Percentiles rank a stretch among this genome's conserved stretches.
Conservation (phyloP, 64 coral and sea anemone genomes). For the Actinia equina region DNA sequence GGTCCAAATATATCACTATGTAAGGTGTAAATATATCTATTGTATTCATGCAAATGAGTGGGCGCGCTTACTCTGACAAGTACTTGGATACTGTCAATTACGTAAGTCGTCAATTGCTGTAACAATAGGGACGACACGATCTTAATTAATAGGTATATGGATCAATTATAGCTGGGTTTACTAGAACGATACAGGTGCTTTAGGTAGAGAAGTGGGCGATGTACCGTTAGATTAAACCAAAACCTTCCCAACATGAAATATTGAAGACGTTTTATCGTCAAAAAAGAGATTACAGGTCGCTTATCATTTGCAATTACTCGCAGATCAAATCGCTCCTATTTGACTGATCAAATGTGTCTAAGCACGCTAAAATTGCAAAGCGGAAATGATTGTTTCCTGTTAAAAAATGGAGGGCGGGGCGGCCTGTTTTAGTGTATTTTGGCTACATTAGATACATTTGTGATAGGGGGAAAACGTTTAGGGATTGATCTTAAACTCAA, state of each 20-base stretch:
- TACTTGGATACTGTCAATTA: slow-evolving; percentile 37
- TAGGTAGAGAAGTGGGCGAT: neutral
- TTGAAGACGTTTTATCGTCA: neutral
- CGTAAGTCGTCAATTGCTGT: slow-evolving; percentile 25
- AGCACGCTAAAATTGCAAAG: neutral
- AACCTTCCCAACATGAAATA: neutral
- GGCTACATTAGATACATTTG: neutral
- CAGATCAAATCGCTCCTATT: neutral
- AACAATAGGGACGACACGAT: slow-evolving; percentile 50
- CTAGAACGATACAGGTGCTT: neutral
- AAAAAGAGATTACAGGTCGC: neutral
- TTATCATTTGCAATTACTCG: neutral
- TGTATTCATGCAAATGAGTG: neutral
- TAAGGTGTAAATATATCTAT: neutral
- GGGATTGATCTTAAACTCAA: neutral
- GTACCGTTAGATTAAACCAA: neutral
- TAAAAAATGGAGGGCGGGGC: neutral
- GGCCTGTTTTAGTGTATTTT: neutral
- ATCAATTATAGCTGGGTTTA: slow-evolving; percentile 30
- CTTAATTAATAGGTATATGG: slow-evolving; percentile 47
- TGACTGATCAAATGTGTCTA: neutral
- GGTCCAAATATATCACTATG: neutral
- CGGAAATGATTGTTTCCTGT: neutral
- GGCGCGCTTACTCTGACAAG: neutral
- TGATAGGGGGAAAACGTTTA: neutral